Evolutionary conservation across 2,888 invertebrate species (phyloP), one percentile per base, ranked within the genome.

Genomic region (Machimus atricapillus): DNA sequence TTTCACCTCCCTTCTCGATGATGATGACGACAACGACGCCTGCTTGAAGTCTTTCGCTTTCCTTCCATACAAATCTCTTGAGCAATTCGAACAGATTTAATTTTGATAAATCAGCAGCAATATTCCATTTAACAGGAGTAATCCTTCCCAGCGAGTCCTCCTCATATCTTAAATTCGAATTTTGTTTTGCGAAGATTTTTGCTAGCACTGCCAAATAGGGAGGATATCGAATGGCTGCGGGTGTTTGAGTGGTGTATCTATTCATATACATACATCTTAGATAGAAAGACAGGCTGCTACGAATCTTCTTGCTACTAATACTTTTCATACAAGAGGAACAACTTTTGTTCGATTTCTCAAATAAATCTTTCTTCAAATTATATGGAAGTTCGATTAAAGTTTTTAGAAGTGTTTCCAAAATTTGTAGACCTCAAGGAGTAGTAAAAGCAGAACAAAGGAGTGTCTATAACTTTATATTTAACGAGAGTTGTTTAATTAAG

Each of bases 91-190:
- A 78, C 88, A 88, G 88, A 88, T 88, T 88, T 88, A 88, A 88
- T 88, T 88, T 88, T 87, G 88, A 88, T 88, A 88, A 88, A 87
- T 87, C 88, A 88, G 87, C 88, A 87, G 85, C 88, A 88, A 88
- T 86, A 88, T 88, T 88, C 86, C 87, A 79, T 88, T 88, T 87
- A 87, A 87, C 83, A 88, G 87, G 85, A 87, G 66, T 88, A 88
- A 88, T 88, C 88, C 87, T 87, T 79, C 27, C 46, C 46, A 52
- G 81, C 9, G 23, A 66, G 27, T 4, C 23, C 86, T 58, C 73
- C 27, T 78, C 66, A 40, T 52, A 78, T 85, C 46, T 76, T 76
- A 79, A 79, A 66, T 85, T 74, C 85, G 46, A 40, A 85, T 43
- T 85, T 74, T 23, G 37, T 37, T 5, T 74, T 27, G 43, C 19